Evolutionary conservation across 1,140 invertebrate species (phyloP).

Genomic region (Scaptomyza graminum): DNA sequence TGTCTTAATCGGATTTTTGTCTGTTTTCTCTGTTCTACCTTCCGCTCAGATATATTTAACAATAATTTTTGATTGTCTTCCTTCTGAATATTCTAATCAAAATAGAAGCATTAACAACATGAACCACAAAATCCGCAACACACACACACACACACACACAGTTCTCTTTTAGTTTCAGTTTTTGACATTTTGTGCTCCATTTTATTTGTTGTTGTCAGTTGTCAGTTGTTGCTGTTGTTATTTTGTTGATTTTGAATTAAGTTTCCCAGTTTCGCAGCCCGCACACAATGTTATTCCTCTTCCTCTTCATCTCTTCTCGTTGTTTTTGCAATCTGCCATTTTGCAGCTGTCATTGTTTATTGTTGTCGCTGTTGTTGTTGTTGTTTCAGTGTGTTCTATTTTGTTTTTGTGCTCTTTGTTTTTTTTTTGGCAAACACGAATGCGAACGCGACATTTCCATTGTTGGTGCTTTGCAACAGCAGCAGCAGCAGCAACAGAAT

Average conservation of each 20-base stretch:
- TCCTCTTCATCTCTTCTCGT: constrained; percentile 33
- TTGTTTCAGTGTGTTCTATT: constrained; percentile 2
- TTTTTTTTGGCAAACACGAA: constrained; percentile 64
- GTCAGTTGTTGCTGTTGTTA: constrained; percentile 18
- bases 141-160: too few species aligned
- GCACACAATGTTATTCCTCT: constrained; percentile 41
- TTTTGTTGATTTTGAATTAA: constrained; percentile 78
- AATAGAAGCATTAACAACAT: too few species aligned
- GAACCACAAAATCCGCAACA: neutral
- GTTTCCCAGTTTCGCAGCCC: constrained; percentile 48
- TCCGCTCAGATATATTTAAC: too few species aligned
- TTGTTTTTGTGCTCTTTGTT: constrained; percentile 29
- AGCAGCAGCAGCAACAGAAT: constrained; percentile 5
- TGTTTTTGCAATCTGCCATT: constrained; percentile 56
- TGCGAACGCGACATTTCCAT: constrained; percentile 74
- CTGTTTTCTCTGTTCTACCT: too few species aligned
- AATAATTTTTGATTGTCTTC: too few species aligned
- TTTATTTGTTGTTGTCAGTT: constrained; percentile 39
- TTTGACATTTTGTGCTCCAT: neutral
- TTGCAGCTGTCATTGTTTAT: constrained; percentile 72
- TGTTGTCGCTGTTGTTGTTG: constrained; percentile 34
- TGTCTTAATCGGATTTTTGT: too few species aligned
- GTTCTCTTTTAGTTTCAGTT: constrained; percentile 10
- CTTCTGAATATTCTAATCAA: neutral
- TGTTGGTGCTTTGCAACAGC: constrained; percentile 58